These are phyloP conservation scores for Sardina pilchardus DNA, from an alignment of 2,113 vertebrate species.

Conservation along the genomic window DNA sequence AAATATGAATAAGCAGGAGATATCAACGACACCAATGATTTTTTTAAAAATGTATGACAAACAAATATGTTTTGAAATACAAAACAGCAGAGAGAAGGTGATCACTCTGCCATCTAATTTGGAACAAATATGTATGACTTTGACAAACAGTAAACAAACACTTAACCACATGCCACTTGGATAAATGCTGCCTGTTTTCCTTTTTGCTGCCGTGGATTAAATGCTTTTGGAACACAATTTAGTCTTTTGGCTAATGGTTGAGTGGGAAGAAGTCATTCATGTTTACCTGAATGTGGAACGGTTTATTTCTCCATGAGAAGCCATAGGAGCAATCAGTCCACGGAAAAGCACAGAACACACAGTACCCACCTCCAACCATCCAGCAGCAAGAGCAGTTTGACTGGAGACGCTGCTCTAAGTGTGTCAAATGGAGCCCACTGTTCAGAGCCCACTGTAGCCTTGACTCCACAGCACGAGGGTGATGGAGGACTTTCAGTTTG, in stretches of 20 bases:
- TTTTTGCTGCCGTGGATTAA: neutral
- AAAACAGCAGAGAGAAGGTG: neutral
- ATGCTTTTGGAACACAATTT: neutral
- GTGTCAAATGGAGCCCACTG: neutral
- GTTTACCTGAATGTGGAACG: neutral
- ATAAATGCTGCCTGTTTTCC: neutral
- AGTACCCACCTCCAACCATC: neutral
- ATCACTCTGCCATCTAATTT: neutral
- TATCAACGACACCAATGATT: neutral
- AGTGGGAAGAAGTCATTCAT: neutral
- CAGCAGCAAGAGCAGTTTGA: neutral
- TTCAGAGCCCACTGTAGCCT: neutral
- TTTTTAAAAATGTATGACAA: neutral
- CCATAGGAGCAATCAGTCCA: neutral
- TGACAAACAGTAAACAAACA: neutral
- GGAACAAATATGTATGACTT: neutral
- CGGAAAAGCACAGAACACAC: too few relatives aligned
- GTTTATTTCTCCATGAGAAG: neutral
- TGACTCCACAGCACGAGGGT: neutral
- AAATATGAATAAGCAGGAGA: constrained; percentile 9
- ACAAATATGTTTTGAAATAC: neutral
- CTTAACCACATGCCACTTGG: neutral
- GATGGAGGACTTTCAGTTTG: neutral
- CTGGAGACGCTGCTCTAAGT: neutral
- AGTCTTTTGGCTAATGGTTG: neutral